Conservation (phyloP, 2,888 invertebrate species). For the Thalpophila matura region DNA sequence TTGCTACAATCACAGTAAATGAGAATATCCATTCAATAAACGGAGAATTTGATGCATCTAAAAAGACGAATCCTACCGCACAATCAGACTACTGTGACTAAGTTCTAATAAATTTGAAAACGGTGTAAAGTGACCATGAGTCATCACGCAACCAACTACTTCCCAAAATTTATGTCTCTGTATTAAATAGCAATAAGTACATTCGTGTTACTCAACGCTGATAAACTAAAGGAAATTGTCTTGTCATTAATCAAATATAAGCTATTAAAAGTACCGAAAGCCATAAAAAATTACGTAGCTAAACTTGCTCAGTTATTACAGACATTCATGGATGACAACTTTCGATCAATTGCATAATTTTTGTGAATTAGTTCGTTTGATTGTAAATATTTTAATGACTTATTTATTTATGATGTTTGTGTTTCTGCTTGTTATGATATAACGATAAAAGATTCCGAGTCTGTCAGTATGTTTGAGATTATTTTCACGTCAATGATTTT, state of each 20-base stretch:
- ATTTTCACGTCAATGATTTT: no score
- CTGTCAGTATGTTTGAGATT: no score
- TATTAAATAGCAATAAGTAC: slow-evolving; percentile 43
- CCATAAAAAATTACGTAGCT: slow-evolving; percentile 67
- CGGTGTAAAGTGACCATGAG: slow-evolving; percentile 16
- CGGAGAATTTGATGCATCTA: neutral
- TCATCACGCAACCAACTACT: slow-evolving; percentile 37
- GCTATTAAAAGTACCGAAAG: slow-evolving; percentile 68
- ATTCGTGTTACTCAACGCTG: slow-evolving; percentile 54
- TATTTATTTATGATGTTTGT: slow-evolving; percentile 19
- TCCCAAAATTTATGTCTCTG: slow-evolving; percentile 48
- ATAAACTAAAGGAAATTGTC: slow-evolving; percentile 67
- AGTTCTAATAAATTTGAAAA: slow-evolving; percentile 36
- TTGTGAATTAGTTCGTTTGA: slow-evolving; percentile 37
- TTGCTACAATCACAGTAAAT: neutral
- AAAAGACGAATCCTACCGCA: neutral
- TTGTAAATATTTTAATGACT: slow-evolving; percentile 23
- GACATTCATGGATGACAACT: slow-evolving; percentile 77
- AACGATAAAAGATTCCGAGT: neutral
- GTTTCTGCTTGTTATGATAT: slow-evolving; percentile 12
- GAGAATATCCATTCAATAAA: neutral
- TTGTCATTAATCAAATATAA: slow-evolving; percentile 68
- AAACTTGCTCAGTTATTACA: slow-evolving; percentile 65
- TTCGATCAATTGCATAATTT: slow-evolving; percentile 71
- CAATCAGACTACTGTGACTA: slow-evolving; percentile 4